Base-by-base conservation (phyloP, 1,140 invertebrate species). In the Drosophila quadrilineata region DNA sequence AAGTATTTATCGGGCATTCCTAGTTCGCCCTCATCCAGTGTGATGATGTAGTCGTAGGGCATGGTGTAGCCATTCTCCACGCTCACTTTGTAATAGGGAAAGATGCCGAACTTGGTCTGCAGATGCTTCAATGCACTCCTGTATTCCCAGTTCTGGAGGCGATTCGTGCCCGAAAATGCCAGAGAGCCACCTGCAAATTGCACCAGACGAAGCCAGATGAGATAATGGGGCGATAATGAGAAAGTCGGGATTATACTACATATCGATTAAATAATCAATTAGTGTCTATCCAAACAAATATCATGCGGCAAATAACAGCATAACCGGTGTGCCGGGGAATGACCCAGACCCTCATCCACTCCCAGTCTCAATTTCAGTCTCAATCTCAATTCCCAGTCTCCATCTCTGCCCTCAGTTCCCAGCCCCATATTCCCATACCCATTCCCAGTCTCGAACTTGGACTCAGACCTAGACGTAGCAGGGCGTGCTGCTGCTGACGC, bases 1-100 rank as follows among this genome's bases (percentile, higher is more conserved):
- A 89, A 88, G 28, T 87, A 87, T 46, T 89, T 79, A 64, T 89
- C 71, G 12, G 88, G 88, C 57, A 89, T 58, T 9, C 88, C 88
- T 3, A 88, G 38, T 14, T 89, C 80, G 3, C 88, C 88, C 53
- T 88, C 88, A 24, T 85, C 84, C 54, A 89, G 52, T 4, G 84
- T 87, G 21, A 89, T 88, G 12, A 89, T 77, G 56, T 88, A 89
- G 31, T 89, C 88, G 21, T 88, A 80, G 1, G 88, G 88, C 50
- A 85, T 72, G 6, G 53, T 88, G 22, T 71, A 88, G 16, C 75
- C 79, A 19, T 88, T 89, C 57, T 88, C 87, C 22, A 89, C 74
- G 16, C 77, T 82, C 2, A 89, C 59, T 9, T 76, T 84, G 12
- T 85, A 89, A 26, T 89, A 89, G 3, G 88, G 88, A 49, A 85